Percentiles rank a stretch among this genome's conserved stretches.
phyloP scores from a whole-genome alignment of 1,140 invertebrate species.

The Monochamus saltuarius region DNA sequence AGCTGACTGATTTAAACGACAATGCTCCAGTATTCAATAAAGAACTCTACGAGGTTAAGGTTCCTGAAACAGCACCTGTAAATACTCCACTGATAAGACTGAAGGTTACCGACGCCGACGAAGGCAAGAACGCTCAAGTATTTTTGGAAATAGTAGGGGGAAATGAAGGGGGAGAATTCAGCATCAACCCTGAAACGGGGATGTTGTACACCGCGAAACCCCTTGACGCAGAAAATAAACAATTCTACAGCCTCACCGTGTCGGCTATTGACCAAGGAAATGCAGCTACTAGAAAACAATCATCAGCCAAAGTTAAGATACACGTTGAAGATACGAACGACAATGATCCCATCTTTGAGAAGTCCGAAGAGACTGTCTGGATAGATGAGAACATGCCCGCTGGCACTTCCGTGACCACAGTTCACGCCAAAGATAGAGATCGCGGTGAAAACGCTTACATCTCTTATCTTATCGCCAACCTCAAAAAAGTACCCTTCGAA shows the following conservation, averaged over 20 bases:
- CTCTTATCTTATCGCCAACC: constrained; percentile 89
- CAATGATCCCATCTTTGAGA: constrained; percentile 86
- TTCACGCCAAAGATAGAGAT: constrained; percentile 85
- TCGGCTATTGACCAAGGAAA: constrained; percentile 88
- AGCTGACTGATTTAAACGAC: constrained; percentile 80
- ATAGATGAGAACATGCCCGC: constrained; percentile 86
- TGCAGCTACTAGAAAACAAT: constrained; percentile 78
- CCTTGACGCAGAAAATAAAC: constrained; percentile 86
- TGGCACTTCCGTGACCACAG: constrained; percentile 78
- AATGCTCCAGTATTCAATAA: constrained; percentile 86
- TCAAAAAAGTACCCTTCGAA: constrained; percentile 88
- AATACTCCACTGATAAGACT: constrained; percentile 85
- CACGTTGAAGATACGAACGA: constrained; percentile 88
- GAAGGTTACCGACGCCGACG: constrained; percentile 82
- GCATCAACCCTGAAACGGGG: constrained; percentile 83
- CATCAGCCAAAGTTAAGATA: constrained; percentile 87
- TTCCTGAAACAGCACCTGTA: constrained; percentile 85
- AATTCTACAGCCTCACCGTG: constrained; percentile 88
- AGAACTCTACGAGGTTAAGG: constrained; percentile 83
- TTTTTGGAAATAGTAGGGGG: constrained; percentile 88
- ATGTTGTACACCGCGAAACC: constrained; percentile 82
- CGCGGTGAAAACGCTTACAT: constrained; percentile 93
- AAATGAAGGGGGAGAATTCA: constrained; percentile 86
- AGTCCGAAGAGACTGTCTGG: constrained; percentile 63
- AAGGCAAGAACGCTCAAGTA: constrained; percentile 79